A percentile compares a stretch with the other conserved stretches of the same genome.
Evolutionary conservation across 2,113 vertebrate genomes (phyloP).

Genomic region (Myotis lucifugus): DNA sequence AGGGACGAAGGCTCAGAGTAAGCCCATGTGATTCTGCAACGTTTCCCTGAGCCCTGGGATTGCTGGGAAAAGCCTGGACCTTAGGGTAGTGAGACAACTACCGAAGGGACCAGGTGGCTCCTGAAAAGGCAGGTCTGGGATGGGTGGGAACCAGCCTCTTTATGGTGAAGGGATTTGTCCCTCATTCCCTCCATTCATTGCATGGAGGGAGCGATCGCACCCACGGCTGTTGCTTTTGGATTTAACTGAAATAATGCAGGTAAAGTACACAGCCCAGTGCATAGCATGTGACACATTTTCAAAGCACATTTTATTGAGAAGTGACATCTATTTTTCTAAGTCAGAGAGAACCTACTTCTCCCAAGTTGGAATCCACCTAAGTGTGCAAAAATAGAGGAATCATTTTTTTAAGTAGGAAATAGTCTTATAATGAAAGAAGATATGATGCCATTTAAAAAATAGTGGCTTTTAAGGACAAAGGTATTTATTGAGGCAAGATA

Average conservation of each 20-base stretch:
- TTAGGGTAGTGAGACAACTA: background rate
- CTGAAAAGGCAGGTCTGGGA: background rate
- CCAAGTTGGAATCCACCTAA: background rate
- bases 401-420: background rate
- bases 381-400: background rate
- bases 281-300: accelerated
- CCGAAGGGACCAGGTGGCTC: accelerated
- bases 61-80: background rate
- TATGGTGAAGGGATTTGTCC: accelerated
- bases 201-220: accelerated
- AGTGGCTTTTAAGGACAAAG: background rate
- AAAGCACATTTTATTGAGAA: background rate
- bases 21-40: background rate
- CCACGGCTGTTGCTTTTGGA: accelerated
- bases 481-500: background rate
- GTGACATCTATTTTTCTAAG: background rate
- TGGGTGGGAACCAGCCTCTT: background rate
- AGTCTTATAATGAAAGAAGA: background rate
- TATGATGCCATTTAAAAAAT: background rate
- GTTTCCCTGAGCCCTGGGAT: accelerated
- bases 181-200: no score
- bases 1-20: no score
- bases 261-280: accelerated
- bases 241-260: background rate
- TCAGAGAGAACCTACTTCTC: background rate